phyloP scores from a whole-genome alignment of 1,140 invertebrate genomes.

The Drosophila willistoni region DNA sequence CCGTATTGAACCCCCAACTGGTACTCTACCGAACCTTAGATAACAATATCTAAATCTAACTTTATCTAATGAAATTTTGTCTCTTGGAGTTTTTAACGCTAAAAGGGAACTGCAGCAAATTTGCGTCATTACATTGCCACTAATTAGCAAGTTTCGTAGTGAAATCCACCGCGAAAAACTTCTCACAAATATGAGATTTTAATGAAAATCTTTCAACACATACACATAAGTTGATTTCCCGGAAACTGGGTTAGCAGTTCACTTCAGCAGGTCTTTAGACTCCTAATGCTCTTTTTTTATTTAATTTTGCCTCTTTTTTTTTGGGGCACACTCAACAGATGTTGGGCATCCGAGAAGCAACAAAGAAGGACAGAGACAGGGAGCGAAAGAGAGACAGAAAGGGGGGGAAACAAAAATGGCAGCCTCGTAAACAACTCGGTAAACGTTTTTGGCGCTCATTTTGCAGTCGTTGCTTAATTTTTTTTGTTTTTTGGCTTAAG shows the following conservation, averaged over 20 bases:
- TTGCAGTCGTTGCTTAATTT: slow-evolving; percentile 77
- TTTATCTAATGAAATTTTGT: no score
- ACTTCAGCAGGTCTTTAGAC: slow-evolving; percentile 9
- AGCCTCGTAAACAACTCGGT: slow-evolving; percentile 75
- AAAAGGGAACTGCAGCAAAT: no score
- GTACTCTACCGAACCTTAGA: no score
- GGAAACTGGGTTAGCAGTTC: slow-evolving; percentile 22
- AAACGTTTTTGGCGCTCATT: slow-evolving; percentile 77
- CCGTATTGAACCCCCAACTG: no score
- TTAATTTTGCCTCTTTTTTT: slow-evolving; percentile 24
- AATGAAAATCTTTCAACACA: slow-evolving; percentile 14
- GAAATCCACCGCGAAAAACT: neutral
- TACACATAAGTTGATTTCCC: slow-evolving; percentile 19
- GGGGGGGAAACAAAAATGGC: slow-evolving; percentile 44
- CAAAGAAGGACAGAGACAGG: neutral
- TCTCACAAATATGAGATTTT: slow-evolving; percentile 11
- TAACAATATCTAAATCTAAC: no score
- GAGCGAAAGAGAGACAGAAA: neutral
- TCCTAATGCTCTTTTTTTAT: slow-evolving; percentile 8
- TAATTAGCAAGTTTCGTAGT: neutral
- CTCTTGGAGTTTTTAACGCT: no score
- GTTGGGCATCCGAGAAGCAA: slow-evolving; percentile 29
- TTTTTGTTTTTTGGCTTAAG: slow-evolving; percentile 47
- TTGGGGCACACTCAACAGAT: slow-evolving; percentile 54
- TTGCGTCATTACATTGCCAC: neutral